Evolutionary conservation across 2,797 vertebrate genomes (phyloP).

Genomic region (Notamacropus eugenii): DNA sequence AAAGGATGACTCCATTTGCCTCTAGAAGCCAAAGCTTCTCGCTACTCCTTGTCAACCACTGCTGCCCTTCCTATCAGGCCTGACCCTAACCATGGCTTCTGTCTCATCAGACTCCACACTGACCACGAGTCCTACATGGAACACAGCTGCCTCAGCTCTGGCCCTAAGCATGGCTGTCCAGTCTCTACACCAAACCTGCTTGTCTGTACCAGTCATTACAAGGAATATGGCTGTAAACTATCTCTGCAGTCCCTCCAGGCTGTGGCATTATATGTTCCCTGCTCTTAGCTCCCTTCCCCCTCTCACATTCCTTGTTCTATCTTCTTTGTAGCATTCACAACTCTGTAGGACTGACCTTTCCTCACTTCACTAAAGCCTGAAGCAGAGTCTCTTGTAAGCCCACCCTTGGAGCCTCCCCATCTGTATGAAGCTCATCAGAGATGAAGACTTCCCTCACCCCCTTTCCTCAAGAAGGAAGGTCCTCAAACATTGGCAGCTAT

Average conservation of each 20-base stretch:
- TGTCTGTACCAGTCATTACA: not conserved
- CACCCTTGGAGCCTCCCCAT: not conserved
- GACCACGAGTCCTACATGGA: fast-evolving
- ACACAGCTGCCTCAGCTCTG: no score
- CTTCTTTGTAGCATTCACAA: no score
- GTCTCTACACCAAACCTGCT: not conserved
- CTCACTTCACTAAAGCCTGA: not conserved
- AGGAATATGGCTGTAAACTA: not conserved
- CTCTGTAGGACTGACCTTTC: not conserved
- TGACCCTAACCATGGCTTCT: not conserved
- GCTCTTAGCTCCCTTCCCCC: not conserved
- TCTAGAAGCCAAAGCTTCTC: not conserved
- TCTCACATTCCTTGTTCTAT: not conserved
- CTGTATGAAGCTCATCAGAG: not conserved
- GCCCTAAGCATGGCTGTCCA: not conserved
- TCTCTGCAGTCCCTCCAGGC: no score
- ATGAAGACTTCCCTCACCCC: not conserved
- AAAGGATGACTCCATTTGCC: not conserved
- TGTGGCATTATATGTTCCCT: not conserved
- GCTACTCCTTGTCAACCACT: not conserved
- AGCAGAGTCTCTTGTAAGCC: not conserved
- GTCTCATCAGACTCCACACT: not conserved
- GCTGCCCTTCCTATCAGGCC: not conserved
- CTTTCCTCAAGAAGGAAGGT: not conserved
- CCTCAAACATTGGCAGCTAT: no score